Conservation (phyloP, 2,888 invertebrate species). For the Prenolepis imparis region DNA sequence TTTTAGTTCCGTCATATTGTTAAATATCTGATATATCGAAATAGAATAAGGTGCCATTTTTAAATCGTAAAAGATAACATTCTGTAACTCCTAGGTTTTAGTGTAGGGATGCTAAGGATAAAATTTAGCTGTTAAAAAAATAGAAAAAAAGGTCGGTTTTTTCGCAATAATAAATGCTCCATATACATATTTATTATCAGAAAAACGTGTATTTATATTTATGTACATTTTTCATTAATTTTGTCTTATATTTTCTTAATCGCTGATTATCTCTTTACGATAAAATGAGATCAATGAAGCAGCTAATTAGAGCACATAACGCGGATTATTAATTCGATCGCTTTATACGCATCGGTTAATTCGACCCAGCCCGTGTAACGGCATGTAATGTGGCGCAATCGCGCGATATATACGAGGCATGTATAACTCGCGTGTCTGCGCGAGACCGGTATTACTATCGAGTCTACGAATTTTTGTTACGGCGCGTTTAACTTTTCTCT, state of each 20-base stretch:
- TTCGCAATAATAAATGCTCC: no score
- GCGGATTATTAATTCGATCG: background rate
- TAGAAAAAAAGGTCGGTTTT: no score
- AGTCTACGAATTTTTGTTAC: conserved; percentile 3
- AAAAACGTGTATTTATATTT: no score
- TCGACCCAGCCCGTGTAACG: background rate
- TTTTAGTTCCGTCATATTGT: no score
- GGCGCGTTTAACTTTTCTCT: background rate
- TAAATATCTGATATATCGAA: no score
- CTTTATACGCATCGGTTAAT: background rate
- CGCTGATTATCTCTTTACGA: background rate
- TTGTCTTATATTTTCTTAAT: background rate
- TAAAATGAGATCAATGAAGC: background rate
- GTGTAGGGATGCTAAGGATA: no score
- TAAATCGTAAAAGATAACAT: no score
- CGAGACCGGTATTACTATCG: conserved; percentile 4
- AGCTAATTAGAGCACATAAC: background rate
- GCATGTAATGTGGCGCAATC: background rate
- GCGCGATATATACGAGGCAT: background rate
- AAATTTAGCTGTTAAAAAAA: no score
- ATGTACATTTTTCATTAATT: background rate
- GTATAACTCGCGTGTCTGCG: background rate
- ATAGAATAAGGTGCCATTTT: no score
- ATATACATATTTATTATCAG: no score
- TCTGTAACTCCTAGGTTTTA: no score